Percentiles rank a stretch among this genome's conserved stretches.
Evolutionary conservation across 2,888 invertebrate genomes (phyloP).

Genomic region (Podabrus alpinus): DNA sequence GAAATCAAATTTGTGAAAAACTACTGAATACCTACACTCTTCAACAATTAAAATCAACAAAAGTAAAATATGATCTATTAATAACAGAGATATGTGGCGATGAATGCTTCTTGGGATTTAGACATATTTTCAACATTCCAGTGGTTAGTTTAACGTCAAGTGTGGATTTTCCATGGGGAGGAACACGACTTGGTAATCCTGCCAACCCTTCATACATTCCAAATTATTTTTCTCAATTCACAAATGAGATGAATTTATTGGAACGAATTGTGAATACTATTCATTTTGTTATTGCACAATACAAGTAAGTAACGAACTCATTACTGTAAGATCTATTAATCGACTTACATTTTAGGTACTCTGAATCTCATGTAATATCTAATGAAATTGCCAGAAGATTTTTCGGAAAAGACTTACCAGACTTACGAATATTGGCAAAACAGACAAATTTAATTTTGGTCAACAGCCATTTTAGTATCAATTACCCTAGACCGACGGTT

Average conservation of each 20-base stretch:
- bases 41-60: conserved; percentile 31
- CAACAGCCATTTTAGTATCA: conserved; percentile 63
- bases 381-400: conserved; percentile 53
- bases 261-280: conserved; percentile 59
- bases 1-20: conserved; percentile 37
- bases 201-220: conserved; percentile 64
- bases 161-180: conserved; percentile 61
- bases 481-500: conserved; percentile 60
- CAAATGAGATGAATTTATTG: conserved; percentile 57
- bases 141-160: conserved; percentile 62
- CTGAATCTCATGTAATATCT: background rate
- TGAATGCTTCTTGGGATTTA: conserved; percentile 64
- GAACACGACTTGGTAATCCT: conserved; percentile 59
- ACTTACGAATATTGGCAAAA: conserved; percentile 55
- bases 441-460: conserved; percentile 61
- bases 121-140: conserved; percentile 60
- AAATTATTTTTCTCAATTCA: conserved; percentile 58
- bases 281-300: conserved; percentile 33
- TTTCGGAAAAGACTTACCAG: conserved; percentile 58
- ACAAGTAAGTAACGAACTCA: background rate
- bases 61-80: conserved; percentile 61
- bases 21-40: conserved; percentile 40
- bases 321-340: background rate
- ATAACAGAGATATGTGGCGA: conserved; percentile 63
- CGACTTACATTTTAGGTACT: background rate